Conservation (phyloP, 2,888 invertebrate genomes). For the Lingula anatina region DNA sequence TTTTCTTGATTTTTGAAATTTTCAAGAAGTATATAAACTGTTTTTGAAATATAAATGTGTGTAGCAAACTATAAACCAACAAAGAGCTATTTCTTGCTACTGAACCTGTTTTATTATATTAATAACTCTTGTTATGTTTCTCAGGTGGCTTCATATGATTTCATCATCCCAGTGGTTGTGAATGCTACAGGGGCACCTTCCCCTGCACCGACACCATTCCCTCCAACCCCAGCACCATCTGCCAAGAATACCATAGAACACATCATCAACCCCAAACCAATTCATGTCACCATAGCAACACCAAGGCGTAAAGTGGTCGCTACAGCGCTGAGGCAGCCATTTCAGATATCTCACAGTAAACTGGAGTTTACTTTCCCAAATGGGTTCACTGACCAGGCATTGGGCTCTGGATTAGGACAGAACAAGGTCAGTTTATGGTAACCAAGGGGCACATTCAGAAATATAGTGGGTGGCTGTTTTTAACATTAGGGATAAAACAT, state of each 20-base stretch:
- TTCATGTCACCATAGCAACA: constrained; percentile 32
- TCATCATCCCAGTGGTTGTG: constrained; percentile 45
- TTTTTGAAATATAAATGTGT: too few species aligned
- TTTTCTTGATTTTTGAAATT: too few species aligned
- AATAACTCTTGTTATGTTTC: too few species aligned
- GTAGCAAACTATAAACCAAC: too few species aligned
- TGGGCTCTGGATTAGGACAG: constrained; percentile 15
- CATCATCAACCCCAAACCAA: constrained; percentile 40
- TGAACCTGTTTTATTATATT: too few species aligned
- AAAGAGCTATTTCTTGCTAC: too few species aligned
- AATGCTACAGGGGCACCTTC: constrained; percentile 43
- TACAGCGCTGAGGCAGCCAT: constrained; percentile 47
- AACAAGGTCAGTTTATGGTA: constrained; percentile 18
- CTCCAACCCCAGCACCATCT: constrained; percentile 33
- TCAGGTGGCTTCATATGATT: constrained; percentile 52
- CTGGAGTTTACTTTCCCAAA: constrained; percentile 41
- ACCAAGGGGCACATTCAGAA: too few species aligned
- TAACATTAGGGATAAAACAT: neutral
- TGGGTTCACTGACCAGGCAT: constrained; percentile 24
- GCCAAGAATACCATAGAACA: constrained; percentile 38
- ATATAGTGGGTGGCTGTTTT: neutral
- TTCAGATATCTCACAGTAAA: constrained; percentile 37
- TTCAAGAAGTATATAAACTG: too few species aligned
- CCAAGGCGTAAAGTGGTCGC: constrained; percentile 47
- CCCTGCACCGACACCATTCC: constrained; percentile 37